A percentile compares a stretch with the other conserved stretches of the same genome.
These are phyloP conservation scores for Thereuonema tuberculata DNA, from an alignment of 1,140 invertebrate species.

Conservation along the genomic window DNA sequence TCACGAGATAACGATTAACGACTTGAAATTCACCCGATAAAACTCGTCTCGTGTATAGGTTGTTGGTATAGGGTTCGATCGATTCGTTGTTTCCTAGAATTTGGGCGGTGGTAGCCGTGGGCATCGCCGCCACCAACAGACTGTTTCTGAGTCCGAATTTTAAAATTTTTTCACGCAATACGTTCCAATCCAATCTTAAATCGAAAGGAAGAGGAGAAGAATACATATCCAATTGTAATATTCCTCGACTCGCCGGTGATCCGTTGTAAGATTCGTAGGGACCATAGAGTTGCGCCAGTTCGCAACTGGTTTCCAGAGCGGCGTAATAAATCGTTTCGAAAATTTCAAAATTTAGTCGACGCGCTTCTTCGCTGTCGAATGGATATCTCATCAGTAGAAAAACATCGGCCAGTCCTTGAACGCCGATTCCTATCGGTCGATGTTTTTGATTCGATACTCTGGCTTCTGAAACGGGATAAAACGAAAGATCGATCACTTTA, in stretches of 20 bases:
- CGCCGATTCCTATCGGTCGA: slow-evolving; percentile 1
- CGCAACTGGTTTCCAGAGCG: neutral
- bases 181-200: neutral
- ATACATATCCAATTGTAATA: neutral
- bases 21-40: neutral
- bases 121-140: neutral
- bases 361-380: slow-evolving; percentile 3
- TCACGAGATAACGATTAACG: neutral
- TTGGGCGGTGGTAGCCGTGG: neutral
- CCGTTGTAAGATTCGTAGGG: neutral
- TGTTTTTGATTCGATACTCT: neutral
- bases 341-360: neutral
- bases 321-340: slow-evolving; percentile 8
- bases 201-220: neutral
- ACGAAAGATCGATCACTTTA: slow-evolving; percentile 95
- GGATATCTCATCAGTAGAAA: neutral
- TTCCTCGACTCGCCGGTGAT: neutral
- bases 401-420: slow-evolving; percentile 2
- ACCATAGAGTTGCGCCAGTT: neutral
- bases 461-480: slow-evolving; percentile 80
- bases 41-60: neutral
- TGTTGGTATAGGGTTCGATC: neutral
- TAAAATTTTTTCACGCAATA: neutral
- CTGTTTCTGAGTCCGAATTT: neutral
- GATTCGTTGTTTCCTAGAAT: neutral